Base-by-base conservation (phyloP, 2,113 vertebrate genomes). In the Gopherus flavomarginatus region DNA sequence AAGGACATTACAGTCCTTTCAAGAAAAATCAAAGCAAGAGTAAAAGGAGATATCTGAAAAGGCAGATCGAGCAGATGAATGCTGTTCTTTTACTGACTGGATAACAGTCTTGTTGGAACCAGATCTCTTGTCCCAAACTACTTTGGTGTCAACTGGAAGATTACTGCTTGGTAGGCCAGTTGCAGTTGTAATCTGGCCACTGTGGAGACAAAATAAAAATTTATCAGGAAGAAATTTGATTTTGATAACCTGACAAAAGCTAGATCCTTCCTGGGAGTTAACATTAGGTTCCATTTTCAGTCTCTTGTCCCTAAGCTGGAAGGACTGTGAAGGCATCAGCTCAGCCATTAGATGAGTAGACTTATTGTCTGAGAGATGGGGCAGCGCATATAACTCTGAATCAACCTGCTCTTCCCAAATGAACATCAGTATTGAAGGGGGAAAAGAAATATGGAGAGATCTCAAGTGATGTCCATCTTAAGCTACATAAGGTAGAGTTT, bases 171-270 rank as follows among this genome's bases (percentile, higher is more conserved):
- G 93, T 94, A 91, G 81, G 27, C 42, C 38, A 95, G 24, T 62
- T 92, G 83, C 77, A 89, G 59, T 26, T 94, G 59, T 31, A 93
- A 53, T 88, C 44, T 56, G 83, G 62, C 72, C 95, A 94, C 75
- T 49, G 96, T 26, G 53, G 78, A 90, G 49, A 78, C 83, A 94
- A 92, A 84, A 88, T 72, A 87, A 87, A 94, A 96, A 86, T 14
- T 44, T 57, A 31, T 52, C 29, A 14, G 24, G 49, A 17, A 90
- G 29, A 95, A 29, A 35, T 59, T 95, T 89, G 83, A 90, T 94
- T 95, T 78, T 95, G 83, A 52, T 95, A 62, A 81, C 57, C 95
- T 86, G 89, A 85, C 81, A 95, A 72, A 93, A 94, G 59, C 91
- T 93, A 95, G 49, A 84, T 56, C 78, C 93, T 95, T 93, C 47